Evolutionary conservation across 1,140 invertebrate genomes (phyloP).

Genomic region (Drosophila ogumai): DNA sequence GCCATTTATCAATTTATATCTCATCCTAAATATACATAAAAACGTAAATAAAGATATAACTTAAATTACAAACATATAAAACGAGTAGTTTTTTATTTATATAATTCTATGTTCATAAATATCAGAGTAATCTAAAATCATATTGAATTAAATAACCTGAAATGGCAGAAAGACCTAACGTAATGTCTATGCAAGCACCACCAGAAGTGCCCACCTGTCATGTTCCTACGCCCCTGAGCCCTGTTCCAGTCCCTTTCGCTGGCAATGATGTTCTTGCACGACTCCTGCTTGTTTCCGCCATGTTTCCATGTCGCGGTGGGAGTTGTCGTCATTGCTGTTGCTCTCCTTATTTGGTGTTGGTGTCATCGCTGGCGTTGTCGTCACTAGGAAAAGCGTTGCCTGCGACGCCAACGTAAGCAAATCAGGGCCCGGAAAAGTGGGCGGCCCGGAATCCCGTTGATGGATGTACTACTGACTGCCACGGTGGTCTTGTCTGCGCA

Average conservation of each 20-base stretch:
- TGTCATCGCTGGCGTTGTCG: conserved; percentile 73
- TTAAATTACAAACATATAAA: no score
- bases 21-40: no score
- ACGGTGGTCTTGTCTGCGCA: conserved; percentile 48
- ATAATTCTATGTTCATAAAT: neutral
- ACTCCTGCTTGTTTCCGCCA: conserved; percentile 44
- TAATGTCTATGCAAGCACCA: conserved; percentile 1
- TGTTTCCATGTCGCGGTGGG: conserved; percentile 25
- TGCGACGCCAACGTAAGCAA: conserved; percentile 46
- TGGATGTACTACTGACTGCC: conserved; percentile 41
- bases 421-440: conserved; percentile 34
- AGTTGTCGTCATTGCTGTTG: conserved; percentile 48
- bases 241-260: conserved; percentile 6
- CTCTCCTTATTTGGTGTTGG: conserved; percentile 50
- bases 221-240: neutral
- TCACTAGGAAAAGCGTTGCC: conserved; percentile 44
- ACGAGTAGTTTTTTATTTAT: neutral
- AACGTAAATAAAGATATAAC: neutral
- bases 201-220: neutral
- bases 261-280: conserved; percentile 49
- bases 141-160: neutral
- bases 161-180: conserved; percentile 1
- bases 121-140: neutral
- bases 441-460: neutral
- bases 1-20: neutral